Evolutionary conservation across 2,113 vertebrate species (phyloP), one percentile per base, ranked within the genome.

Genomic region (Catharus minimus): DNA sequence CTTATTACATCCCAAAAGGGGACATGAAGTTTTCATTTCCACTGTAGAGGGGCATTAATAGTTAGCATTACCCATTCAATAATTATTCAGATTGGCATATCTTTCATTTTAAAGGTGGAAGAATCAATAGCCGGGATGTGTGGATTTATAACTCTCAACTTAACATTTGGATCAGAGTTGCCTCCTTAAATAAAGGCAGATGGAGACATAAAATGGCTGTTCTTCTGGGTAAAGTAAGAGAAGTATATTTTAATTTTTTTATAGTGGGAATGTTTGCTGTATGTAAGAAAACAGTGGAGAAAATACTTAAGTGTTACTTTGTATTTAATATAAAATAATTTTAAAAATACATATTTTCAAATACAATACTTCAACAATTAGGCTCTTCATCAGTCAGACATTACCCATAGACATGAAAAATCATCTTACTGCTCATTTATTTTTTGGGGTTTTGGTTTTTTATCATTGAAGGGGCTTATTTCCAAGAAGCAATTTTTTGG

Each of bases 121-220:
- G 99, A 94, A 99, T 99, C 96, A 99, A 99, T 95, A 98, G 98
- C 94, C 98, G 99, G 58, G 99, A 99, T 87, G 99, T 99, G 78
- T 99, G 99, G 99, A 99, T 99, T 98, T 99, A 99, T 94, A 99
- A 99, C 96, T 99, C 99, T 33, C 99, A 99, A 93, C 98, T 99
- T 91, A 99, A 99, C 94, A 98, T 99, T 92, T 99, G 99, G 99
- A 99, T 99, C 97, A 97, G 98, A 98, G 99, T 99, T 93, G 99
- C 99, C 58, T 99, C 98, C 89, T 97, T 99, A 60, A 99, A 99
- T 98, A 99, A 99, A 97, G 99, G 99, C 78, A 98, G 99, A 93
- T 99, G 99, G 99, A 98, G 99, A 93, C 99, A 99, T 96, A 99
- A 99, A 97, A 99, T 99, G 99, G 98, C 98, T 39, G 98, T 99